Conservation (phyloP, 2,888 invertebrate species). For the Callimorpha dominula region DNA sequence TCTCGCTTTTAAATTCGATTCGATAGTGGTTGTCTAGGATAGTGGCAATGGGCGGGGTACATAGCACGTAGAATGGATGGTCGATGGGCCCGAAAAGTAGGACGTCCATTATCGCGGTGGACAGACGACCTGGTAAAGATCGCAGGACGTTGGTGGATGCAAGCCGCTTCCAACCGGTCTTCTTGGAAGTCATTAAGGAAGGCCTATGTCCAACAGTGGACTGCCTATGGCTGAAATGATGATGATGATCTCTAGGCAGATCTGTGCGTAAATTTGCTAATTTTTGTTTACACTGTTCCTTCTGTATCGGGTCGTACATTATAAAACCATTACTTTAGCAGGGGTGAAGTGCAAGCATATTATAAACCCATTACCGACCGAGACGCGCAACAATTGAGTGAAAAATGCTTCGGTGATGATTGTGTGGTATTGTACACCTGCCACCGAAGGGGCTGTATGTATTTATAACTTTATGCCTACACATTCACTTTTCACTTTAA, state of each 20-base stretch:
- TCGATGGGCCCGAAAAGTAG: no score
- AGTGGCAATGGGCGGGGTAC: no score
- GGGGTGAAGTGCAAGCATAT: conserved; percentile 27
- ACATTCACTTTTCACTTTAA: background rate
- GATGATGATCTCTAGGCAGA: no score
- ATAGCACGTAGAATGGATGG: no score
- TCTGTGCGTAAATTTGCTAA: background rate
- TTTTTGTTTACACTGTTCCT: background rate
- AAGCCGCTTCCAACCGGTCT: no score
- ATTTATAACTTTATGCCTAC: background rate
- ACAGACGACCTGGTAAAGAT: no score
- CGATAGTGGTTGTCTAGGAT: background rate
- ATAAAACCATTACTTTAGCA: background rate
- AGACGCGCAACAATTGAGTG: conserved; percentile 30
- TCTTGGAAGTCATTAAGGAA: no score
- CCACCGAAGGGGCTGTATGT: background rate
- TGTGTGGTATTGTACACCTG: conserved; percentile 20
- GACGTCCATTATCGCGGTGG: no score
- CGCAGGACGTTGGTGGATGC: no score
- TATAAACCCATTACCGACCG: conserved; percentile 49
- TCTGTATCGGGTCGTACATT: background rate
- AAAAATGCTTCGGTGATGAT: conserved; percentile 30
- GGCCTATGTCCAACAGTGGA: no score
- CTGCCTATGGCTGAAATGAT: no score
- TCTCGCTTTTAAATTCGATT: background rate